phyloP scores from a whole-genome alignment of 30 jellyfish, hydroid and myxozoan genomes.

The Aurelia sp. region DNA sequence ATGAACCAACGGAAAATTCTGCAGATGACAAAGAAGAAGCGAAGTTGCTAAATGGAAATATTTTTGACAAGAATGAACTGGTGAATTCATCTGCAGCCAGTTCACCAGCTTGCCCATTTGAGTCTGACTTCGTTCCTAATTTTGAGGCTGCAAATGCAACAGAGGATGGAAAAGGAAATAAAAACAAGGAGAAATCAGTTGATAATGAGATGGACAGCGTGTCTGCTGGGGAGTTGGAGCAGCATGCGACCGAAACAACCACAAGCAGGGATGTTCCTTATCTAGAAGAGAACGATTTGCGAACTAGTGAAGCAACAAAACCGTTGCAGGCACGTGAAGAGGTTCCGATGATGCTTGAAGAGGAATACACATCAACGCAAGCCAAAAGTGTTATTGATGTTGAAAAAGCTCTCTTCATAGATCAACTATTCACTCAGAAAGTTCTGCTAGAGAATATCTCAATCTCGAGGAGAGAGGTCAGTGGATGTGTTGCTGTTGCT shows the following conservation, averaged over 20 bases:
- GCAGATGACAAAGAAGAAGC: too few relatives aligned
- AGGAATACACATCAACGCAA: background rate
- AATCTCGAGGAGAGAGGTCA: constrained; percentile 29
- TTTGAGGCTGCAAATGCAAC: background rate
- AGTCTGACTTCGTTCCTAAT: too few relatives aligned
- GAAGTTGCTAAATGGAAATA: too few relatives aligned
- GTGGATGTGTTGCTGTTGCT: constrained; percentile 20
- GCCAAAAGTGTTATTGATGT: constrained; percentile 5
- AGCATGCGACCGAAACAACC: too few relatives aligned
- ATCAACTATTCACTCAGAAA: background rate
- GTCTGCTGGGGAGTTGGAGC: too few relatives aligned
- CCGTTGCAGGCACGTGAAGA: background rate
- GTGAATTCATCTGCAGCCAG: too few relatives aligned
- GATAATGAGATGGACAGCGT: background rate
- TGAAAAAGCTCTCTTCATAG: constrained; percentile 17
- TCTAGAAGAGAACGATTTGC: too few relatives aligned
- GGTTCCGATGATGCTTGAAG: background rate
- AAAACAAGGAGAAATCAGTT: background rate
- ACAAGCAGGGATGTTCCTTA: too few relatives aligned
- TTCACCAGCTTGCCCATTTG: too few relatives aligned
- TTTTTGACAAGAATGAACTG: too few relatives aligned
- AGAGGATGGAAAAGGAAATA: background rate
- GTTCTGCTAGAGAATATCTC: constrained; percentile 16
- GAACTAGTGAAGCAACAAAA: too few relatives aligned
- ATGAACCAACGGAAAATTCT: too few relatives aligned